Conservation (phyloP, 2,113 vertebrate genomes). For the Centropus unirufus region DNA sequence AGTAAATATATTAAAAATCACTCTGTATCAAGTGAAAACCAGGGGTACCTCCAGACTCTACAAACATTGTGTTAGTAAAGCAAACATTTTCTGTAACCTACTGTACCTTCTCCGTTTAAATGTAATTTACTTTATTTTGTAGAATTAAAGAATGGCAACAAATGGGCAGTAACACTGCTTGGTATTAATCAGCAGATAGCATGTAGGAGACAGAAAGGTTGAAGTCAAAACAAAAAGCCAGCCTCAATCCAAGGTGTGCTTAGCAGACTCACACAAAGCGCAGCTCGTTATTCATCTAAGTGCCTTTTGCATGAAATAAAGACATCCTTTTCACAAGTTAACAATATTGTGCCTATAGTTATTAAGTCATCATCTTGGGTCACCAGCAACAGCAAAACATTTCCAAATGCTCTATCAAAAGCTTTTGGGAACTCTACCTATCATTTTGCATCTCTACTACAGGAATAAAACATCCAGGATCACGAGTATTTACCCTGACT, state of each 20-base stretch:
- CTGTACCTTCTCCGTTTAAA: neutral
- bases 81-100: neutral
- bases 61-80: conserved; percentile 34
- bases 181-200: neutral
- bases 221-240: neutral
- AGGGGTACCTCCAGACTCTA: neutral
- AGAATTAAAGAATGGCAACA: neutral
- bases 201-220: neutral
- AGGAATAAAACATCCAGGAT: neutral
- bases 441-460: neutral
- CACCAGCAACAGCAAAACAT: neutral
- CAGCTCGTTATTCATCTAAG: neutral
- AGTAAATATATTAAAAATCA: conserved; percentile 12
- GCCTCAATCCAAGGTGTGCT: neutral
- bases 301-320: neutral
- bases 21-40: neutral
- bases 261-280: neutral
- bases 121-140: neutral
- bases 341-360: neutral
- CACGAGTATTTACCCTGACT: neutral
- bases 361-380: conserved; percentile 2
- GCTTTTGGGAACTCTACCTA: neutral
- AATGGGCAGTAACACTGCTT: neutral
- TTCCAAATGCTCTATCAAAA: neutral
- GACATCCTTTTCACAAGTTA: neutral